Conservation (phyloP, 2,113 vertebrate species). For the Syngnathus floridae region DNA sequence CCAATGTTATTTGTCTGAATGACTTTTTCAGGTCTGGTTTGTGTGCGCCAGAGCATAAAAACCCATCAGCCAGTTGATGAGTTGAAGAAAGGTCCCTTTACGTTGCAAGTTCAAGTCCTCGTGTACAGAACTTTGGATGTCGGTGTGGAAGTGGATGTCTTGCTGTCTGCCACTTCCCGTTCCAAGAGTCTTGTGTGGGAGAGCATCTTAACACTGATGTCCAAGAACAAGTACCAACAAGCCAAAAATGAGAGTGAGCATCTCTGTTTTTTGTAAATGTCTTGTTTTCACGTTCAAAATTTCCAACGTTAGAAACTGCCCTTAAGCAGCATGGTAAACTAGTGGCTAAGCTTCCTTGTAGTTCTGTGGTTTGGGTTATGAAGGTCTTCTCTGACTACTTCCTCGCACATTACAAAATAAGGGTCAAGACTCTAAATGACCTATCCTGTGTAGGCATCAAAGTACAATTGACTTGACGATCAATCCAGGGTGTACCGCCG, state of each 20-base stretch:
- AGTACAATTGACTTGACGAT: too few relatives aligned
- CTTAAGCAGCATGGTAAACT: neutral
- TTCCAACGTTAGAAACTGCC: neutral
- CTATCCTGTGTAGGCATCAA: too few relatives aligned
- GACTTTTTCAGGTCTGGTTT: constrained; percentile 43
- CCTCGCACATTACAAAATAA: too few relatives aligned
- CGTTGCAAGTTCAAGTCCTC: constrained; percentile 45
- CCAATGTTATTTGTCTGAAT: neutral
- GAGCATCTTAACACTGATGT: constrained; percentile 60
- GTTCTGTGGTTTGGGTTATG: neutral
- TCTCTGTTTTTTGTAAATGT: neutral
- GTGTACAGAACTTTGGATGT: constrained; percentile 37
- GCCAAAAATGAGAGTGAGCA: constrained; percentile 3
- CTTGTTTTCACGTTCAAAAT: neutral
- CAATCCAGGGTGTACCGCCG: too few relatives aligned
- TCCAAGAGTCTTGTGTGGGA: constrained; percentile 48
- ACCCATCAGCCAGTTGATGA: constrained; percentile 61
- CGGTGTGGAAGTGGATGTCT: constrained; percentile 64
- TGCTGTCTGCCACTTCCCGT: constrained; percentile 41
- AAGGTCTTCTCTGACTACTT: neutral
- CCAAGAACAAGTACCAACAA: constrained; percentile 23
- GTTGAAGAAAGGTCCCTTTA: constrained; percentile 63
- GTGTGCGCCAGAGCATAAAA: constrained; percentile 51
- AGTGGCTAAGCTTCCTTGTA: neutral
- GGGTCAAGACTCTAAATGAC: too few relatives aligned